Evolutionary conservation across 1,140 invertebrate species (phyloP).

Genomic region (Drosophila triauraria): DNA sequence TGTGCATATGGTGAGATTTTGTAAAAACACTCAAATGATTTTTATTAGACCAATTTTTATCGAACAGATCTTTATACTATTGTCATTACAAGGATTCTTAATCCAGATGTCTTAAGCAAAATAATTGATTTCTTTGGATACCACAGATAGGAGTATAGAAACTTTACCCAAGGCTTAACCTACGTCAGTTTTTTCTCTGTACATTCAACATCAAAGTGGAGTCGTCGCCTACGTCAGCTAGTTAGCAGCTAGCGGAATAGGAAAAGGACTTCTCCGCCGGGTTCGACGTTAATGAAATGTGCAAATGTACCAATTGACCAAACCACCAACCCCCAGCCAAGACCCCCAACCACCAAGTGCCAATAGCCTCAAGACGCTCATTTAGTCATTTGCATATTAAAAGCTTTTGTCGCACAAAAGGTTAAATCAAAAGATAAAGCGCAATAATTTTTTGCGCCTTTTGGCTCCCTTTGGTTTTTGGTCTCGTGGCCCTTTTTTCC

Average conservation of each 20-base stretch:
- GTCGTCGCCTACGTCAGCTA: constrained; percentile 70
- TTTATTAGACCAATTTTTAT: too few relatives aligned
- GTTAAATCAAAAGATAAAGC: constrained; percentile 73
- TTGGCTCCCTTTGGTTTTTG: constrained; percentile 35
- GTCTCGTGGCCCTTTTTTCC: constrained; percentile 10
- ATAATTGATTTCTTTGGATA: neutral
- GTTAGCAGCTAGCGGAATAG: constrained; percentile 45
- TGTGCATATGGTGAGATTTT: too few relatives aligned
- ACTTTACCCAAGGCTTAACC: neutral
- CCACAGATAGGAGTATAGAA: neutral
- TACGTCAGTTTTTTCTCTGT: neutral
- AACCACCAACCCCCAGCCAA: constrained; percentile 51
- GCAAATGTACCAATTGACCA: constrained; percentile 81
- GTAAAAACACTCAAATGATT: too few relatives aligned
- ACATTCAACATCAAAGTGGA: constrained; percentile 65
- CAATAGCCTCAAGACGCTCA: constrained; percentile 66
- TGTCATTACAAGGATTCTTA: too few relatives aligned
- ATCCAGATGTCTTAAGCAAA: neutral
- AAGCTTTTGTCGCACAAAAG: constrained; percentile 81
- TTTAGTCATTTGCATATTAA: constrained; percentile 83
- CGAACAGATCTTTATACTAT: too few relatives aligned
- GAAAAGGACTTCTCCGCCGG: constrained; percentile 30
- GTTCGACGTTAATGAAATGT: constrained; percentile 77
- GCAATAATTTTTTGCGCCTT: constrained; percentile 65
- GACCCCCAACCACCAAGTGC: constrained; percentile 1